Base-by-base conservation (phyloP, 1,140 invertebrate species). In the Ooceraea biroi region DNA sequence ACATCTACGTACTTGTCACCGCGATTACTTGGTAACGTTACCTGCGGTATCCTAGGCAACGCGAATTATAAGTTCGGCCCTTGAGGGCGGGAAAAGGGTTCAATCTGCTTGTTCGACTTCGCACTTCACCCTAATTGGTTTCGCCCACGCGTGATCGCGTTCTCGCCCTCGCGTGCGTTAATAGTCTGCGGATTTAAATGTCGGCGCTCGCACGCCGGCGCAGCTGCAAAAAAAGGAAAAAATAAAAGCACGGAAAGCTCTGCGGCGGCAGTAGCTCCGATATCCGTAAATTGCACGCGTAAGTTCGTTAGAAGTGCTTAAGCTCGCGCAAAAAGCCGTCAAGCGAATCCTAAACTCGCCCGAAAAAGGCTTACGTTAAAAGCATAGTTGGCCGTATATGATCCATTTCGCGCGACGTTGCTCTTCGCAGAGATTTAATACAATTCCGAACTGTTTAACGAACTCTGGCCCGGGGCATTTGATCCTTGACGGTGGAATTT, bases 361-460 rank as follows among this genome's bases (percentile, higher is more conserved):
- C 17, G 4, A 46, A 80, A 80, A 80, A 80, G 22, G 52, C 63
- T 80, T 71, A 80, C 50, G 65, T 71, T 80, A 71, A 80, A 80
- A 80, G 76, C 76, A 80, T 80, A 80, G 76, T 80, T 80, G 41
- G 65, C n/a, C 25, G 63, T 68, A 17, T 55, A 44, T 78, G 50
- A 76, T 63, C 58, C 36, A 57, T 41, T 80, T 80, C 25, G 36
- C 44, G 41, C 50, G 50, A 80, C 65, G 65, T 12, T 36, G 27
- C 76, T 78, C 48, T 57, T 65, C 36, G 7, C 65, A 36, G 44
- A 19, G 69, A 80, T 80, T 58, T 71, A 80, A 80, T 80, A 69
- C 57, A 57, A 80, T 80, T 57, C 8, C n/a, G 52, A 80, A 57
- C 36, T 80, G 50, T 80, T 71, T 80, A 80, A 80, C 60, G 30